A percentile compares a stretch with the other conserved stretches of the same genome.
These are phyloP conservation scores for Labeo catla DNA, from an alignment of 2,113 vertebrate species.

Conservation along the genomic window DNA sequence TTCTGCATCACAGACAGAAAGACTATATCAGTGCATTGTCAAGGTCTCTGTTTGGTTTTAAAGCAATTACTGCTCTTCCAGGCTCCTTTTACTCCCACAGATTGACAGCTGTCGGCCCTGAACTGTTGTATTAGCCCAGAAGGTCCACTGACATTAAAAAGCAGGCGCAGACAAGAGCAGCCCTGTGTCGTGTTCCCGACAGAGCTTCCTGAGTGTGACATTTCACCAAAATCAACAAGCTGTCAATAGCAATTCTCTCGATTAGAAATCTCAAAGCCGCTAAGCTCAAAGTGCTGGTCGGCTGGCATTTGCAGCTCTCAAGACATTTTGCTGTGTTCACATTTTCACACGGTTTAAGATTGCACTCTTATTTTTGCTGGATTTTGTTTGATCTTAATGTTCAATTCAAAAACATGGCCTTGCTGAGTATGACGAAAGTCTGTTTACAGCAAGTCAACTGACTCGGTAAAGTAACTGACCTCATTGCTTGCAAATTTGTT, in stretches of 20 bases:
- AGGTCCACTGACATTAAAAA: slow-evolving; percentile 60
- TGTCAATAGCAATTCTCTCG: slow-evolving; percentile 48
- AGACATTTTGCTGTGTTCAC: slow-evolving; percentile 21
- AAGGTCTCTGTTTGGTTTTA: slow-evolving; percentile 32
- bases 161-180: slow-evolving; percentile 44
- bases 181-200: slow-evolving; percentile 35
- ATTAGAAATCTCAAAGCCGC: slow-evolving; percentile 45
- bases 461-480: background rate
- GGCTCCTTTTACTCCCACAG: slow-evolving; percentile 36
- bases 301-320: slow-evolving; percentile 29
- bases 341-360: background rate
- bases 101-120: slow-evolving; percentile 47
- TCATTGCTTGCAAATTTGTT: background rate
- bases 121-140: slow-evolving; percentile 46
- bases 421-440: background rate
- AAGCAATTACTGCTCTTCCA: slow-evolving; percentile 43
- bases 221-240: slow-evolving; percentile 56
- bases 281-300: slow-evolving; percentile 37
- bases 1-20: slow-evolving; percentile 24
- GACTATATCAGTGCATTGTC: slow-evolving; percentile 20
- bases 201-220: slow-evolving; percentile 56
- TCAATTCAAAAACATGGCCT: background rate
- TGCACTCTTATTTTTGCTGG: slow-evolving; percentile 18
- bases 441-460: background rate
- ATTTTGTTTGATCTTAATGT: slow-evolving; percentile 31